Evolutionary conservation across 2,113 vertebrate species (phyloP), one percentile per base, ranked within the genome.

Genomic region (Corythornis madagascariensis): DNA sequence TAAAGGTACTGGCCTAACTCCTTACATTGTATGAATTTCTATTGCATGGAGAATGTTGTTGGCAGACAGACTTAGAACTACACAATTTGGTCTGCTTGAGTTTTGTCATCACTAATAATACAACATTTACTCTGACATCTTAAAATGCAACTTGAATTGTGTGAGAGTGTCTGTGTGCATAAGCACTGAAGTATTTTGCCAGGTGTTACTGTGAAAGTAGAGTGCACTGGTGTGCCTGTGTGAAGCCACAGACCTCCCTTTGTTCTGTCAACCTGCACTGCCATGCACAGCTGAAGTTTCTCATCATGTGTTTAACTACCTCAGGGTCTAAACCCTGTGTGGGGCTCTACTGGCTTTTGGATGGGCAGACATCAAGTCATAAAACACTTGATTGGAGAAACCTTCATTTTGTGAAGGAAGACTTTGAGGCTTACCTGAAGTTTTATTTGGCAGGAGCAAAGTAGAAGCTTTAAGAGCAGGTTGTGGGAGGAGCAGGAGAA

Each of bases 191-290:
- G 24, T 55, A 9, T 4, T 9, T 13, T 56, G 53, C 11, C 26
- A 48, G 71, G 16, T 43, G 40, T 65, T 85, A n/a, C 42, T 42
- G 25, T 38, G 56, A 71, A 28, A 22, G 67, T 31, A 4, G 13
- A 35, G 13, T 12, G 2, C 43, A 14, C 42, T 7, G 2, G 13
- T 2, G 19, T 35, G n/a, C 47, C 33, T 70, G 0, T 42, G 21
- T 21, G 52, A 76, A 89, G 15, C 56, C 3, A 1, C 40, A 26
- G 8, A 17, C 18, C 55, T 80, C 13, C 6, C 5, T 13, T 65
- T 64, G 4, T 59, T 81, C 31, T 42, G 38, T 70, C 52, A 65
- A 63, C 22, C 16, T 74, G 21, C 8, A 25, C 29, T 70, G 43
- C 12, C 35, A 24, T 11, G n/a, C 11, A 4, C 12, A 2, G 29